These are phyloP conservation scores for Lacanobia oleracea DNA, from an alignment of 2,888 invertebrate species.

Conservation along the genomic window DNA sequence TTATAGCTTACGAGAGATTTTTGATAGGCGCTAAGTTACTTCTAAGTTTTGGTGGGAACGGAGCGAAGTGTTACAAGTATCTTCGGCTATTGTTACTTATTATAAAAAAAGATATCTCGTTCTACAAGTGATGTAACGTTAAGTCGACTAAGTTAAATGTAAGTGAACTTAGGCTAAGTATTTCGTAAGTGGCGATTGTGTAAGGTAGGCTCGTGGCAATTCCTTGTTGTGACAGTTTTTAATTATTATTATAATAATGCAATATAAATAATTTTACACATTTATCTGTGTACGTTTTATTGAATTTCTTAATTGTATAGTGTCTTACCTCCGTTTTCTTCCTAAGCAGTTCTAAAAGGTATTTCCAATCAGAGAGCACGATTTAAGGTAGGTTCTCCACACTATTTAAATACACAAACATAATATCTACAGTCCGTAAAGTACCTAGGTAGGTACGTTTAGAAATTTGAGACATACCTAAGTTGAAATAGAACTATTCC, in stretches of 20 bases:
- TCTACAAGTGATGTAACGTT: slow-evolving; percentile 90
- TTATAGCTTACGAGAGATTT: slow-evolving; percentile 65
- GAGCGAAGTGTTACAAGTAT: slow-evolving; percentile 74
- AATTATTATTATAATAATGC: slow-evolving; percentile 83
- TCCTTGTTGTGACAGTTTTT: slow-evolving; percentile 89
- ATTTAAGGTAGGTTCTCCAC: neutral
- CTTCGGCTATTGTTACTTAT: slow-evolving; percentile 85
- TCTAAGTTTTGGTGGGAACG: slow-evolving; percentile 74
- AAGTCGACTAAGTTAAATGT: slow-evolving; percentile 83
- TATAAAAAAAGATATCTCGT: slow-evolving; percentile 85
- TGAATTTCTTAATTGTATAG: neutral
- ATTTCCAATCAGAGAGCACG: too few species aligned
- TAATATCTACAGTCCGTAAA: too few species aligned
- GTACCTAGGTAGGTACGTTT: too few species aligned
- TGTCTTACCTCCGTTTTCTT: neutral
- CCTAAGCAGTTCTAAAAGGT: neutral
- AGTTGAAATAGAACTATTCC: too few species aligned
- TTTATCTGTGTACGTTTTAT: slow-evolving; percentile 67
- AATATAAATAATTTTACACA: slow-evolving; percentile 89
- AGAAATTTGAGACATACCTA: too few species aligned
- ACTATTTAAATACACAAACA: too few species aligned
- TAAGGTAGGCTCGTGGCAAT: slow-evolving; percentile 85
- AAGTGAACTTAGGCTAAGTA: slow-evolving; percentile 79
- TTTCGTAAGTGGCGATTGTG: slow-evolving; percentile 79
- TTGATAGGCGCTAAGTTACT: slow-evolving; percentile 59